Evolutionary conservation across 2,113 vertebrate genomes (phyloP).

Genomic region (Anhinga anhinga): DNA sequence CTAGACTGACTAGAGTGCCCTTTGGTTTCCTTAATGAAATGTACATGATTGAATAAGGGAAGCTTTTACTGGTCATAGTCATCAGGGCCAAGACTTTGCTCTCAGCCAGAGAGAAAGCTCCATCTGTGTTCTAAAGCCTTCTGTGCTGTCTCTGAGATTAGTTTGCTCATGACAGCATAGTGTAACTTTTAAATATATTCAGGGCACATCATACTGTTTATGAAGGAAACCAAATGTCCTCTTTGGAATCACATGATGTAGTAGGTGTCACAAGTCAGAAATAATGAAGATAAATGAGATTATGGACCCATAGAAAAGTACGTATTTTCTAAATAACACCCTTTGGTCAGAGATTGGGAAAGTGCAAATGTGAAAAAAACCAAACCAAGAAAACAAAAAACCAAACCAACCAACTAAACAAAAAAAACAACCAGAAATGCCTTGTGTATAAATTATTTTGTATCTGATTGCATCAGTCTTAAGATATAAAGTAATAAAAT

Average conservation of each 20-base stretch:
- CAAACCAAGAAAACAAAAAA: neutral
- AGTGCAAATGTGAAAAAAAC: neutral
- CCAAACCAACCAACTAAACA: neutral
- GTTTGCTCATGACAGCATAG: neutral
- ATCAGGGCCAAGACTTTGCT: neutral
- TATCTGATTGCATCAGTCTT: neutral
- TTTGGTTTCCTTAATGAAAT: neutral
- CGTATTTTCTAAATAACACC: neutral
- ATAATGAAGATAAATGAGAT: neutral
- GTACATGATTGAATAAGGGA: neutral
- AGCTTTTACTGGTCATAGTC: neutral
- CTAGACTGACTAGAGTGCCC: neutral
- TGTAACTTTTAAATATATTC: neutral
- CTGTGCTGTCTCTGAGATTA: neutral
- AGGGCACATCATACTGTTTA: neutral
- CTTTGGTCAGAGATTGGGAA: neutral
- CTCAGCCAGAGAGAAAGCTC: neutral
- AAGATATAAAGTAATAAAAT: neutral
- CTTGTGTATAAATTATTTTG: neutral
- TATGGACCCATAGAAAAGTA: neutral
- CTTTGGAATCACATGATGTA: neutral
- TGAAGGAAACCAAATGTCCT: neutral
- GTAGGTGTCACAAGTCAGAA: neutral
- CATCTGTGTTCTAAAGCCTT: neutral
- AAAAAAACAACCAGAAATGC: neutral